A percentile compares a stretch with the other conserved stretches of the same genome.
These are phyloP conservation scores for Odontamblyopus lacepedii DNA, from an alignment of 2,797 vertebrate species.

Conservation along the genomic window DNA sequence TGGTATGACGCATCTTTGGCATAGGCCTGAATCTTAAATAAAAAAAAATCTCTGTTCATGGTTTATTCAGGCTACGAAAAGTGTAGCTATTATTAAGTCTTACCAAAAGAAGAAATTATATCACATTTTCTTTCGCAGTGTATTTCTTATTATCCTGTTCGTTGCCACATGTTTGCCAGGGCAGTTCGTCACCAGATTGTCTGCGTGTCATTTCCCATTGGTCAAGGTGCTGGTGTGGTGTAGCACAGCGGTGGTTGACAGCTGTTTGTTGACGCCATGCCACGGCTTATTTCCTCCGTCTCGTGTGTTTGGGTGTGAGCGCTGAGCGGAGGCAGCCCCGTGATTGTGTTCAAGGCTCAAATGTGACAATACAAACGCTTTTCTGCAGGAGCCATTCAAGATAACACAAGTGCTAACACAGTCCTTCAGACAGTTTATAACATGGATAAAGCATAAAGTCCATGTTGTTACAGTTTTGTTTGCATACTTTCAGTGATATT, in stretches of 20 bases:
- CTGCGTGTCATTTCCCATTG: conserved; percentile 65
- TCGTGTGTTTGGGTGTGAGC: conserved; percentile 72
- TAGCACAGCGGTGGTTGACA: conserved; percentile 64
- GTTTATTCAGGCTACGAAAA: no score
- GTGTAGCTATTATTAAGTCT: no score
- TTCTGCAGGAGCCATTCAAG: conserved; percentile 17
- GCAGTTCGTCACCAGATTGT: conserved; percentile 66
- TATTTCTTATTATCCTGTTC: conserved; percentile 48
- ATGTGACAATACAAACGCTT: conserved; percentile 42
- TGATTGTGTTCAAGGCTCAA: conserved; percentile 42
- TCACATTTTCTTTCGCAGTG: no score
- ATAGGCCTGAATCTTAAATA: no score
- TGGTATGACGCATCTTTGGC: no score
- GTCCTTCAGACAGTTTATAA: not conserved
- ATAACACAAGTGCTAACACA: not conserved
- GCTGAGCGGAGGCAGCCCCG: conserved; percentile 45
- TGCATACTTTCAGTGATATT: not conserved
- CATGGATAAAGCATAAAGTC: not conserved
- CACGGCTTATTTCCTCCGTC: conserved; percentile 73
- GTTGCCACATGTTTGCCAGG: conserved; percentile 57
- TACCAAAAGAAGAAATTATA: no score
- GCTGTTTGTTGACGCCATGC: conserved; percentile 70
- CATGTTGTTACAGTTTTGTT: not conserved
- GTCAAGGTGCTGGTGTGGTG: conserved; percentile 39
- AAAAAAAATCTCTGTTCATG: no score